Conservation (phyloP, 2,113 vertebrate species). For the Sterna hirundo region DNA sequence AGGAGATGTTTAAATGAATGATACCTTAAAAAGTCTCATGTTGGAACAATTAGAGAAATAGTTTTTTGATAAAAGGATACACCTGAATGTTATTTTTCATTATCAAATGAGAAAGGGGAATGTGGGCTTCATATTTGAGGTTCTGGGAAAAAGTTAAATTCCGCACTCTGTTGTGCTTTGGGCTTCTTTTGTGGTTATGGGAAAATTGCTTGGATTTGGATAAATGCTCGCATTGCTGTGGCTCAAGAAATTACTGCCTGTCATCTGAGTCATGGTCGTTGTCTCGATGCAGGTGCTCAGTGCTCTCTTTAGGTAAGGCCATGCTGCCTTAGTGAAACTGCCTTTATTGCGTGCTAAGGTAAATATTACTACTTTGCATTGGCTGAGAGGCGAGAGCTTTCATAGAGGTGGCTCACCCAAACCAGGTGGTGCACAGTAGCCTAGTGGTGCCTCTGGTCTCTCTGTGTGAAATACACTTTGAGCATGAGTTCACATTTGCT, state of each 20-base stretch:
- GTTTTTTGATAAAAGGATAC: background rate
- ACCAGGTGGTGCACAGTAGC: rapidly evolving
- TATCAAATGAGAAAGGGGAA: background rate
- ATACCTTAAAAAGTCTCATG: background rate
- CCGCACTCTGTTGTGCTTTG: background rate
- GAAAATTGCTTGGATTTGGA: background rate
- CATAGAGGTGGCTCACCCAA: background rate
- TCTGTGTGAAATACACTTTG: background rate
- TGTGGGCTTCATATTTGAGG: background rate
- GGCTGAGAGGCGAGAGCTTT: background rate
- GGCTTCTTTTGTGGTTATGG: background rate
- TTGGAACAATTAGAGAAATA: background rate
- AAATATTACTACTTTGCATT: background rate
- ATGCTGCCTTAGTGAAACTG: background rate
- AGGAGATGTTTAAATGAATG: background rate
- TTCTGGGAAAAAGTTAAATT: background rate
- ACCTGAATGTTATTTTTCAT: background rate
- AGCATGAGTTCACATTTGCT: background rate
- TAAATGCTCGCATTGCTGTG: background rate
- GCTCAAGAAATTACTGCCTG: background rate
- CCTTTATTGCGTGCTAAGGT: background rate
- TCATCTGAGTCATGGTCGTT: background rate
- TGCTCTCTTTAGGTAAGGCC: background rate
- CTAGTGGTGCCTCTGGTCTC: background rate
- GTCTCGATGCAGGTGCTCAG: background rate